Conservation (phyloP, 2,888 invertebrate species). For the Tiphia femorata region DNA sequence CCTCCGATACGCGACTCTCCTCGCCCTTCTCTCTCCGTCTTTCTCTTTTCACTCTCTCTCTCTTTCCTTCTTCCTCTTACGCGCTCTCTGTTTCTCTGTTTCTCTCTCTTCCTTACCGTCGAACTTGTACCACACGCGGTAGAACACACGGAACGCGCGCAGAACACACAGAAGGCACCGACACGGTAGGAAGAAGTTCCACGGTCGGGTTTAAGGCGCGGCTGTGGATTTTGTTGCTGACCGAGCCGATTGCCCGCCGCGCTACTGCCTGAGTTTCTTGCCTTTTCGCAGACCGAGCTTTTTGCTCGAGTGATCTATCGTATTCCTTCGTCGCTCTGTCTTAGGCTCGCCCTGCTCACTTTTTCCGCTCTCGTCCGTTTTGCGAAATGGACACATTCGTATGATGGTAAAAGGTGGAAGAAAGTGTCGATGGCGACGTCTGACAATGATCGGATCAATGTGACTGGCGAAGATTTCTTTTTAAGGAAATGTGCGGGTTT, state of each 20-base stretch:
- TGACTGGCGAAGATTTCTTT: too few relatives aligned
- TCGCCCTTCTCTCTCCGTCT: neutral
- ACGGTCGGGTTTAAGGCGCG: slow-evolving; percentile 11
- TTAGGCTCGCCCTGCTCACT: too few relatives aligned
- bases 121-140: slow-evolving; percentile 12
- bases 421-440: too few relatives aligned
- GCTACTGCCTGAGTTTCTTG: neutral
- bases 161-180: slow-evolving; percentile 25
- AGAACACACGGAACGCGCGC: slow-evolving; percentile 37
- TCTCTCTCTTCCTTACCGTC: slow-evolving; percentile 22
- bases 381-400: too few relatives aligned
- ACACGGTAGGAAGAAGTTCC: neutral
- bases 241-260: neutral
- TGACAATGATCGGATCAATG: too few relatives aligned
- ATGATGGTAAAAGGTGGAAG: too few relatives aligned
- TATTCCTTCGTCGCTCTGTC: too few relatives aligned
- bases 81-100: slow-evolving; percentile 4
- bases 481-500: too few relatives aligned
- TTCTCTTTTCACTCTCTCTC: neutral
- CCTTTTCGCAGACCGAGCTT: too few relatives aligned
- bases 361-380: too few relatives aligned
- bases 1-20: slow-evolving; percentile 58
- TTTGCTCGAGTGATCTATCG: too few relatives aligned
- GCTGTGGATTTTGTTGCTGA: slow-evolving; percentile 5
- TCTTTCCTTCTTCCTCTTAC: slow-evolving; percentile 4